Evolutionary conservation across 2,797 vertebrate species (phyloP), one percentile per base, ranked within the genome.

Genomic region (Ctenopoma kingsleyae): DNA sequence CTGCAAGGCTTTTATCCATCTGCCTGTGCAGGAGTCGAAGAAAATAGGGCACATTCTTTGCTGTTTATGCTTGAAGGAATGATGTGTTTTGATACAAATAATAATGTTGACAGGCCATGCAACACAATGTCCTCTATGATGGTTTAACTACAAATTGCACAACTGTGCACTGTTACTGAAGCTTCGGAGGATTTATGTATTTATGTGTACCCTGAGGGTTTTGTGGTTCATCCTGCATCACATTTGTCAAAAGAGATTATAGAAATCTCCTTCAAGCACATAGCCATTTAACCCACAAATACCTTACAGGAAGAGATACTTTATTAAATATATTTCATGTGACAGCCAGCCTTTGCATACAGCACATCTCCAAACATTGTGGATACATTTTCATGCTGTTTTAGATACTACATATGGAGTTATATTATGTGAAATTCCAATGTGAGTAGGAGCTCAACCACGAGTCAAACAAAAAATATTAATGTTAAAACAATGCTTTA

Each of bases 211-310:
- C 60, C 55, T 25, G 4, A 0, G 47, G 54, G 17, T 17, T 67
- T 55, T 67, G 54, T 48, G 38, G 32, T 67, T 74, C 68, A 63
- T 72, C 54, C 59, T 55, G 60, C 49, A 44, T 62, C 53, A 13
- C 15, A 57, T 71, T 65, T 73, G 48, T 69, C 67, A 59, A 52
- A 61, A 10, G 25, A 63, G 36, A 74, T 80, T 67, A 72, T 8
- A 52, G 40, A 51, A 73, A 68, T 69, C 38, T 63, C 47, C 43
- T 56, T 23, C 15, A n/a, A 60, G 61, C 72, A 27, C 23, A 46
- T 8, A 48, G 67, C 41, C 40, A 22, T 72, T 73, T 67, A 60
- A 64, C 57, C 68, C 54, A 63, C 56, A 79, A 72, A 68, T 27
- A 67, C 56, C 23, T 67, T 4, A 36, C 32, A 49, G 3, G 9